Percentiles rank a stretch among this genome's conserved stretches.
phyloP scores from a whole-genome alignment of 2,113 vertebrate species.

The Leptosomus discolor region DNA sequence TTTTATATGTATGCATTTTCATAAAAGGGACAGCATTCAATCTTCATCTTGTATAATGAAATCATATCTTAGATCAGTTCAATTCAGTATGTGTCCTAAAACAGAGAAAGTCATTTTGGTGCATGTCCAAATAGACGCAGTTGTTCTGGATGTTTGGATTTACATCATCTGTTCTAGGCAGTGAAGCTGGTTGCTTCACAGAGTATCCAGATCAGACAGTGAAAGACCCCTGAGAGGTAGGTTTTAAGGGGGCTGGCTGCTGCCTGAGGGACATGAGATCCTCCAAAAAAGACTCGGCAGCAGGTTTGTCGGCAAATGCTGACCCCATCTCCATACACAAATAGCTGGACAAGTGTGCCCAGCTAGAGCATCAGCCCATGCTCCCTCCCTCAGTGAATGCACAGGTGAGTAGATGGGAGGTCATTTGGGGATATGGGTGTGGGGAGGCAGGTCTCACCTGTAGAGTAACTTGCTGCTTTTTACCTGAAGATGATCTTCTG shows the following conservation, averaged over 20 bases:
- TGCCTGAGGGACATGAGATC: not conserved
- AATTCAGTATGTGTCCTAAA: not conserved
- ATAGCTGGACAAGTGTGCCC: not conserved
- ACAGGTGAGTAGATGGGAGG: not conserved
- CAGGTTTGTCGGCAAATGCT: not conserved
- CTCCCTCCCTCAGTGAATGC: not conserved
- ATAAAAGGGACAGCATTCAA: not conserved
- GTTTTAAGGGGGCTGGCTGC: not conserved
- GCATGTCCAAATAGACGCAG: accelerated
- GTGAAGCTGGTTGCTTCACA: not conserved
- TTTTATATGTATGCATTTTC: not conserved
- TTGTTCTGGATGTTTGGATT: not conserved
- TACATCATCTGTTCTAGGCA: not conserved
- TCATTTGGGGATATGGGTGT: not conserved
- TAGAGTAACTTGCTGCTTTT: not conserved
- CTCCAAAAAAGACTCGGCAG: not conserved
- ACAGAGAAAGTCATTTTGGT: not conserved
- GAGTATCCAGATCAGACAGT: not conserved
- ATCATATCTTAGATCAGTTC: not conserved
- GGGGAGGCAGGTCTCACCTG: not conserved
- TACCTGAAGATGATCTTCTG: not conserved
- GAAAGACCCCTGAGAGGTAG: not conserved
- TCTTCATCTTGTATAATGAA: not conserved
- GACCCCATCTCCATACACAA: not conserved
- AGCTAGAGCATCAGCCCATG: not conserved